phyloP scores from a whole-genome alignment of 2,888 invertebrate genomes.

The Lasioglossum marginatum region DNA sequence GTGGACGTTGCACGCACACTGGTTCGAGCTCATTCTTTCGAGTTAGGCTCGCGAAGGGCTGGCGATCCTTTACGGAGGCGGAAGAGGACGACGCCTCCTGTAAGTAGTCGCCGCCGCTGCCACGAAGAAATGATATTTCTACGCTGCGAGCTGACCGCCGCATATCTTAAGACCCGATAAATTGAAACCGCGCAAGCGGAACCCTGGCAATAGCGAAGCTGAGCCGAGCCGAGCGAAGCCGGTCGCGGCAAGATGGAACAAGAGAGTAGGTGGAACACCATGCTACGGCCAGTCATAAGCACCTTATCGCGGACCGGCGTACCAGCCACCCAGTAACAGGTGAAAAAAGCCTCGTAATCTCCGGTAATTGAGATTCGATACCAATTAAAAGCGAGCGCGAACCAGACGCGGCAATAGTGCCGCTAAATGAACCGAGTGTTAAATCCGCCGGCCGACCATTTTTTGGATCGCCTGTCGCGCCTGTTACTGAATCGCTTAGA shows the following conservation, averaged over 20 bases:
- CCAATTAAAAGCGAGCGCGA: conserved; percentile 75
- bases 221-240: background rate
- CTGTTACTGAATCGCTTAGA: conserved; percentile 32
- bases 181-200: conserved; percentile 72
- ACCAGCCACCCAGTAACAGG: conserved; percentile 49
- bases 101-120: conserved; percentile 60
- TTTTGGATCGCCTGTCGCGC: conserved; percentile 22
- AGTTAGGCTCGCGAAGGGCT: conserved; percentile 26
- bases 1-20: conserved; percentile 37
- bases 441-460: conserved; percentile 39
- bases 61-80: conserved; percentile 71
- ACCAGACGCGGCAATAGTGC: conserved; percentile 47
- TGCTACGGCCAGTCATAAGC: conserved; percentile 56
- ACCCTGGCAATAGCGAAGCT: conserved; percentile 36
- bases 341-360: conserved; percentile 73
- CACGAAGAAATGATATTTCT: conserved; percentile 69
- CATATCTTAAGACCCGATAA: conserved; percentile 77
- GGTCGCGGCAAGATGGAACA: conserved; percentile 34
- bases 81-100: conserved; percentile 67
- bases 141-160: conserved; percentile 57
- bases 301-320: conserved; percentile 61
- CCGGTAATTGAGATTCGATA: conserved; percentile 80
- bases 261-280: conserved; percentile 15
- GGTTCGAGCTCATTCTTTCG: conserved; percentile 55
- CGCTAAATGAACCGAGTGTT: conserved; percentile 61